phyloP scores from a whole-genome alignment of 2,113 vertebrate species.

The Glaucomys volans region DNA sequence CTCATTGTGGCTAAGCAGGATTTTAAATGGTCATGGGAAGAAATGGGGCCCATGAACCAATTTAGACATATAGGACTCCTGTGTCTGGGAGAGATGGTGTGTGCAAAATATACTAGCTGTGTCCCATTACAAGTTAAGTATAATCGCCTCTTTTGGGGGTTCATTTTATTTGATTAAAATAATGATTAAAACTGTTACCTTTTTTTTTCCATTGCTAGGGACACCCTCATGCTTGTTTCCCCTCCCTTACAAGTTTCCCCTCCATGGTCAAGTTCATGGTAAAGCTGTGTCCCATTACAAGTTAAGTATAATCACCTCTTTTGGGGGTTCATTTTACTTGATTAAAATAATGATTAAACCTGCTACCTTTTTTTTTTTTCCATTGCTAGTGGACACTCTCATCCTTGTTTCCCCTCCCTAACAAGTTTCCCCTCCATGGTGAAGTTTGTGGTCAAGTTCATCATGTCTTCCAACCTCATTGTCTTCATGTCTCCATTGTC shows the following conservation, averaged over 20 bases:
- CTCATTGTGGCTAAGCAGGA: background rate
- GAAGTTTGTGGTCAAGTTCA: background rate
- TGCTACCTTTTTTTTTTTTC: conserved; percentile 4
- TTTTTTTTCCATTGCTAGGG: background rate
- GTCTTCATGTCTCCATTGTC: no score
- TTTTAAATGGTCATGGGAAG: conserved; percentile 32
- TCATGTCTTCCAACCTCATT: background rate
- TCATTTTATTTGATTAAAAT: conserved; percentile 61
- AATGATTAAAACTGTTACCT: conserved; percentile 18
- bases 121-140: conserved; percentile 39
- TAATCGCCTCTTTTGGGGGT: background rate
- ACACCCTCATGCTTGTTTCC: background rate
- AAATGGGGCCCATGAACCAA: conserved; percentile 35
- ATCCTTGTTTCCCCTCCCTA: background rate
- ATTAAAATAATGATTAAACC: conserved; percentile 50
- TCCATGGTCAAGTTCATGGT: background rate
- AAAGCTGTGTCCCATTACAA: conserved; percentile 19
- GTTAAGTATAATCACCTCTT: conserved; percentile 26
- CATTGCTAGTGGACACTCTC: background rate
- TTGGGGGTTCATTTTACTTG: conserved; percentile 13
- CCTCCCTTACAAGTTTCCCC: background rate
- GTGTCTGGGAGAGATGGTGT: background rate
- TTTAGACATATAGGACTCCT: conserved; percentile 14
- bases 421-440: background rate
- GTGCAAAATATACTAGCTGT: background rate